phyloP scores from a whole-genome alignment of 2,113 vertebrate genomes.

The Petrocephalus zakoni region DNA sequence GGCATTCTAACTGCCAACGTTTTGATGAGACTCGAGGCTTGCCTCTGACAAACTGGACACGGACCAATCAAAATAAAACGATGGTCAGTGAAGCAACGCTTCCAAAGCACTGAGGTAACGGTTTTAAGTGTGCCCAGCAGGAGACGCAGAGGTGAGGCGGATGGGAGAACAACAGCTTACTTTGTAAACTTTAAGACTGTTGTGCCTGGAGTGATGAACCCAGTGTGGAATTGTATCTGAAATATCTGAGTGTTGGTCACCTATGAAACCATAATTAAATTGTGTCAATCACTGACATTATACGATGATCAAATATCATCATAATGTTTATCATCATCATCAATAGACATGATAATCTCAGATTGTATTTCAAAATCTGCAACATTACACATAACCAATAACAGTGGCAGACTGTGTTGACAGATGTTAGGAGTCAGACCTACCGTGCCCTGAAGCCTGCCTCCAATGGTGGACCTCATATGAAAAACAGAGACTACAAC shows the following conservation, averaged over 20 bases:
- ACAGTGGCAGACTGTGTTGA: not conserved
- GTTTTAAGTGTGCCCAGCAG: not conserved
- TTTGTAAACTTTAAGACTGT: conserved; percentile 89
- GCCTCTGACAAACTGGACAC: not conserved
- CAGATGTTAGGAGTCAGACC: not conserved
- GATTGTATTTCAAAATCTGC: not conserved
- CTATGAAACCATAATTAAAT: conserved; percentile 47
- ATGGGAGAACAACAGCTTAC: conserved; percentile 60
- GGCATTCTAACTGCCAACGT: not conserved
- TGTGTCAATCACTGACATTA: not conserved
- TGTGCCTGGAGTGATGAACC: conserved; percentile 85
- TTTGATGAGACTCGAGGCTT: not conserved
- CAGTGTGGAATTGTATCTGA: conserved; percentile 97
- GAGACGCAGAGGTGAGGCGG: not conserved
- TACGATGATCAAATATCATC: not conserved
- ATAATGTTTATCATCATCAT: not conserved
- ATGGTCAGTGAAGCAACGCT: not conserved
- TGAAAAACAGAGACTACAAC: conserved; percentile 88
- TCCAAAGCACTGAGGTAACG: not conserved
- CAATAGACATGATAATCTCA: not conserved
- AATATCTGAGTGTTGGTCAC: conserved; percentile 97
- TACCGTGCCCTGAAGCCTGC: conserved; percentile 87
- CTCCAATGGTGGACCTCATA: conserved; percentile 81
- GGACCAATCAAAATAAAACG: not conserved
- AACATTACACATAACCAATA: not conserved